A percentile compares a stretch with the other conserved stretches of the same genome.
Evolutionary conservation across 2,888 invertebrate genomes (phyloP).

Genomic region (Andrena flavipes): DNA sequence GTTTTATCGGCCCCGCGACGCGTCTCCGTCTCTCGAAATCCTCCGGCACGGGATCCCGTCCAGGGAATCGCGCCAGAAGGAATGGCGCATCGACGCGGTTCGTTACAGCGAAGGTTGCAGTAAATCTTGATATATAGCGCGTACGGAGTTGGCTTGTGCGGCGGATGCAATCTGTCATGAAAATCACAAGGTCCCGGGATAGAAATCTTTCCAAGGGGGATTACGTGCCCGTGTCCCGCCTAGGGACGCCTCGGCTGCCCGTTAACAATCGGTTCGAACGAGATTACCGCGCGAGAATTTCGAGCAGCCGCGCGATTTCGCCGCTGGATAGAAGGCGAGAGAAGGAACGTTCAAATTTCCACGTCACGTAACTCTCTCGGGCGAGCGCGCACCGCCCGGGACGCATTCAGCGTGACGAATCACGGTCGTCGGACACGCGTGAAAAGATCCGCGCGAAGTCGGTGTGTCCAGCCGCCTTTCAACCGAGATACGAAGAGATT

Average conservation of each 20-base stretch:
- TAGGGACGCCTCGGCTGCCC: not conserved
- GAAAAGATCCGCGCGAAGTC: constrained; percentile 62
- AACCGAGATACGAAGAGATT: constrained; percentile 65
- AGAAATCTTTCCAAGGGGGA: constrained; percentile 5
- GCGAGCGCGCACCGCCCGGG: constrained; percentile 22
- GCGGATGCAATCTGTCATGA: constrained; percentile 6
- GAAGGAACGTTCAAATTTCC: constrained; percentile 45
- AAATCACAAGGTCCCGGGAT: constrained; percentile 11
- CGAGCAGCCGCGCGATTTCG: constrained; percentile 28
- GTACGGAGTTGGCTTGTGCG: no score
- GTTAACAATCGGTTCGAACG: constrained; percentile 43
- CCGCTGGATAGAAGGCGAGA: not conserved
- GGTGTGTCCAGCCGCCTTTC: constrained; percentile 57
- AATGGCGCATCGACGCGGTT: no score
- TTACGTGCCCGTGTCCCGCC: not conserved
- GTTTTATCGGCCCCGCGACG: constrained; percentile 28
- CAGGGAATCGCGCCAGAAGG: constrained; percentile 31
- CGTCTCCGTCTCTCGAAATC: constrained; percentile 29
- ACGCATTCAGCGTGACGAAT: constrained; percentile 63
- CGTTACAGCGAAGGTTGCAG: no score
- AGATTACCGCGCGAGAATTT: constrained; percentile 42
- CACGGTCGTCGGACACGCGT: constrained; percentile 66
- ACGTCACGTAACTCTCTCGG: constrained; percentile 44
- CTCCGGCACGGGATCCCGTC: constrained; percentile 20
- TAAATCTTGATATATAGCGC: no score